Evolutionary conservation across 1,140 invertebrate genomes (phyloP).

Genomic region (Anoplolepis gracilipes): DNA sequence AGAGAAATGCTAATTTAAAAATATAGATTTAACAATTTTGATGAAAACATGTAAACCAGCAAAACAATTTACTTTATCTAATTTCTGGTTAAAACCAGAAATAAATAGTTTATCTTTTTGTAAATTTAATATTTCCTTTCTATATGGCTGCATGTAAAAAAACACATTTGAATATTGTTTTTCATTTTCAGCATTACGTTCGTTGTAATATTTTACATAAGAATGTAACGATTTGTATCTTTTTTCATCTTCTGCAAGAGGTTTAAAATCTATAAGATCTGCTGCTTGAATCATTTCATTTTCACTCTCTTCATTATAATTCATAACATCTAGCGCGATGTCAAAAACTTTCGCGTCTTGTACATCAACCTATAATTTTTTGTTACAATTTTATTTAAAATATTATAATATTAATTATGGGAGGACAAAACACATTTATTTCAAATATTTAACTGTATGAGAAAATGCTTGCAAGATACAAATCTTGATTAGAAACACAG

Average conservation of each 20-base stretch:
- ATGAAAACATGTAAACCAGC: not conserved
- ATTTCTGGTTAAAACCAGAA: conserved; percentile 75
- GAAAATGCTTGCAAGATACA: conserved; percentile 59
- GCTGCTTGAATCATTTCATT: conserved; percentile 78
- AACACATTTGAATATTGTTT: conserved; percentile 44
- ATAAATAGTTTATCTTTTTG: conserved; percentile 70
- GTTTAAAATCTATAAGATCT: conserved; percentile 70
- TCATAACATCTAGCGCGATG: conserved; percentile 73
- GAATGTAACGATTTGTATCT: conserved; percentile 78
- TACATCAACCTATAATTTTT: conserved; percentile 66
- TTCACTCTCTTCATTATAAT: conserved; percentile 76
- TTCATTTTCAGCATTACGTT: conserved; percentile 43
- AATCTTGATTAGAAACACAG: conserved; percentile 34
- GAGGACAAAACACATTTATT: not conserved
- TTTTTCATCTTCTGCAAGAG: conserved; percentile 65
- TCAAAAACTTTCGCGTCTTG: conserved; percentile 72
- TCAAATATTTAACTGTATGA: conserved; percentile 68
- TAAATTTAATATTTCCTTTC: conserved; percentile 61
- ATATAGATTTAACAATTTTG: not conserved
- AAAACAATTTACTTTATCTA: conserved; percentile 69
- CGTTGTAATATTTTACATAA: conserved; percentile 77
- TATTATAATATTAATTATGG: conserved; percentile 4
- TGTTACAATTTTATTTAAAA: conserved; percentile 23
- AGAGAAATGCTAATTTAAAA: conserved; percentile 10
- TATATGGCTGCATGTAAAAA: conserved; percentile 37